phyloP scores from a whole-genome alignment of 2,888 invertebrate species.

The Xanthostigma xanthostigma region DNA sequence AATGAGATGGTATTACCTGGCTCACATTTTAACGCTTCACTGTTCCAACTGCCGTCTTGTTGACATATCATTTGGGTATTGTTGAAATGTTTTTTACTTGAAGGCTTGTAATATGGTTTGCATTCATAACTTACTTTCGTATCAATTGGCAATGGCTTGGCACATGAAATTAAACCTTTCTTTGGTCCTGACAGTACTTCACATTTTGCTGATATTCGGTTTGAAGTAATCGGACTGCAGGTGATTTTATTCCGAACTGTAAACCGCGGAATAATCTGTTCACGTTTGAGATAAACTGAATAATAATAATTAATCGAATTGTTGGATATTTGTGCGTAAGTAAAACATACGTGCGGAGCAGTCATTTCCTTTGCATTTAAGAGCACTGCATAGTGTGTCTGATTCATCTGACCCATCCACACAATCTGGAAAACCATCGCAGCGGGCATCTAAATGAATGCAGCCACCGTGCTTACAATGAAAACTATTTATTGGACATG shows the following conservation, averaged over 20 bases:
- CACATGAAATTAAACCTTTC: slow-evolving; percentile 22
- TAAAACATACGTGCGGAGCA: slow-evolving; percentile 9
- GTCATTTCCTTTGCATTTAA: slow-evolving; percentile 8
- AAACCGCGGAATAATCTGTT: neutral
- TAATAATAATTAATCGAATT: neutral
- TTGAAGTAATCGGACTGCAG: slow-evolving; percentile 17
- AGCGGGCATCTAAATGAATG: slow-evolving; percentile 11
- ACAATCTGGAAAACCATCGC: slow-evolving; percentile 16
- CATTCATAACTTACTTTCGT: slow-evolving; percentile 24
- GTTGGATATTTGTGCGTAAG: too few species aligned
- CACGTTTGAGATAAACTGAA: neutral
- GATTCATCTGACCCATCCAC: slow-evolving; percentile 16
- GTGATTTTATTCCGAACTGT: slow-evolving; percentile 8
- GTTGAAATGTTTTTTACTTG: slow-evolving; percentile 12
- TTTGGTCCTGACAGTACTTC: slow-evolving; percentile 18
- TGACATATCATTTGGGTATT: slow-evolving; percentile 23
- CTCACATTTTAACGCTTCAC: slow-evolving; percentile 23
- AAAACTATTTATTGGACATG: slow-evolving; percentile 15
- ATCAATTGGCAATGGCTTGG: slow-evolving; percentile 21
- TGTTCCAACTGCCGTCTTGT: slow-evolving; percentile 28
- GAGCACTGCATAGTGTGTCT: slow-evolving; percentile 10
- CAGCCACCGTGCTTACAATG: slow-evolving; percentile 17
- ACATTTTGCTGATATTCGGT: slow-evolving; percentile 18
- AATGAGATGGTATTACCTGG: slow-evolving; percentile 24
- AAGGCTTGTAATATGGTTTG: slow-evolving; percentile 23